A percentile compares a stretch with the other conserved stretches of the same genome.
Evolutionary conservation across 2,113 vertebrate species (phyloP).

Genomic region (Aptenodytes patagonicus): DNA sequence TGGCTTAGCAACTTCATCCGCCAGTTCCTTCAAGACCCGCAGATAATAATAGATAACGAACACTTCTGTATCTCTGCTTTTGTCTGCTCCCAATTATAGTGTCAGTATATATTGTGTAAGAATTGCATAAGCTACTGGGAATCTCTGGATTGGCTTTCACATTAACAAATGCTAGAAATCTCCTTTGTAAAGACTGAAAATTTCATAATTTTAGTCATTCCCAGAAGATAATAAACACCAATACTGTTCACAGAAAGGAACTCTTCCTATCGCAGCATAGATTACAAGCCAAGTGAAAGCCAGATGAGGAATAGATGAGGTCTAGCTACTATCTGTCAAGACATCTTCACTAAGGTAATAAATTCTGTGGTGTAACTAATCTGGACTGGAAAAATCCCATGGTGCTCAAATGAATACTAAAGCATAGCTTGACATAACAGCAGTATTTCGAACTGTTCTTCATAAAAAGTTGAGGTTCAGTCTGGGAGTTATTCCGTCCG

Average conservation of each 20-base stretch:
- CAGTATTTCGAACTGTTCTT: background rate
- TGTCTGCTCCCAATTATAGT: background rate
- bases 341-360: background rate
- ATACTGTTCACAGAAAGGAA: background rate
- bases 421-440: background rate
- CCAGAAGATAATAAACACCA: background rate
- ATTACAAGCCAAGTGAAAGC: background rate
- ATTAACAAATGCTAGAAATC: background rate
- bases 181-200: background rate
- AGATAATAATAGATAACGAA: background rate
- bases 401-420: background rate
- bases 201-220: background rate
- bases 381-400: background rate
- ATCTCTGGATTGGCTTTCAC: background rate
- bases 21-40: too few species aligned
- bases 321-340: background rate
- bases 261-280: background rate
- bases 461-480: background rate
- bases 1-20: too few species aligned
- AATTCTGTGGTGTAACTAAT: background rate
- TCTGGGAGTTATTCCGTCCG: background rate
- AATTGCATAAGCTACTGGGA: background rate
- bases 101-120: background rate
- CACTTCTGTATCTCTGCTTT: background rate
- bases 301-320: background rate